A percentile compares a stretch with the other conserved stretches of the same genome.
Conservation (phyloP, 2,113 vertebrate species). For the Lophotis ruficrista region DNA sequence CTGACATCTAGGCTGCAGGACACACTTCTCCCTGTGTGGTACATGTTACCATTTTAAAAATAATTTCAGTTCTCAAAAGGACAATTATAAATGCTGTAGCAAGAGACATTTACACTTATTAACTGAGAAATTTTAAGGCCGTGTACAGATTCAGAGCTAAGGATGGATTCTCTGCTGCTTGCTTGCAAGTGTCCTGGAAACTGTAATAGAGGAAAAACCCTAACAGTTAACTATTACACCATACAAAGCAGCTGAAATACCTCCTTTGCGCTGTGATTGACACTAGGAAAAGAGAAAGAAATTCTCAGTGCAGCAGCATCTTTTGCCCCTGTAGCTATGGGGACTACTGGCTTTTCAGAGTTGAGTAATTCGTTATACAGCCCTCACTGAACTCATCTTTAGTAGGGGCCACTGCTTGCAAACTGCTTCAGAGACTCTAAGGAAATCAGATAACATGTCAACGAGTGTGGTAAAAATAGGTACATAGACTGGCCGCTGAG, state of each 20-base stretch:
- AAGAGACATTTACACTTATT: neutral
- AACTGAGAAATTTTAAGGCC: neutral
- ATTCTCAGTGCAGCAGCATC: neutral
- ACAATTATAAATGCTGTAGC: neutral
- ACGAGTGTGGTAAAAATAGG: constrained; percentile 10
- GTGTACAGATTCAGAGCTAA: neutral
- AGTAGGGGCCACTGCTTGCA: neutral
- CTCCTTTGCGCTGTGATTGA: neutral
- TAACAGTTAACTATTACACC: neutral
- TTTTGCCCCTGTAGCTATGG: neutral
- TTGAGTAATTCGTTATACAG: neutral
- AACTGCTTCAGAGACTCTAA: constrained; percentile 24
- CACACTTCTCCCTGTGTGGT: neutral
- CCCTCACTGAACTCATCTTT: neutral
- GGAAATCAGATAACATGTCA: constrained; percentile 8
- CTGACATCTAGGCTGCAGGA: neutral
- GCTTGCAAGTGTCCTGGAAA: neutral
- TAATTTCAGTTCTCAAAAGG: neutral
- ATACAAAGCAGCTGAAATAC: neutral
- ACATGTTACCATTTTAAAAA: neutral
- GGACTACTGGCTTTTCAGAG: neutral
- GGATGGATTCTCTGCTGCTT: neutral
- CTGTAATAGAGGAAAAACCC: neutral
- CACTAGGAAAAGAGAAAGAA: neutral
- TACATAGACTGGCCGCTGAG: constrained; percentile 51